A percentile compares a stretch with the other conserved stretches of the same genome.
Conservation (phyloP, 2,113 vertebrate species). For the Lophochroa leadbeateri region DNA sequence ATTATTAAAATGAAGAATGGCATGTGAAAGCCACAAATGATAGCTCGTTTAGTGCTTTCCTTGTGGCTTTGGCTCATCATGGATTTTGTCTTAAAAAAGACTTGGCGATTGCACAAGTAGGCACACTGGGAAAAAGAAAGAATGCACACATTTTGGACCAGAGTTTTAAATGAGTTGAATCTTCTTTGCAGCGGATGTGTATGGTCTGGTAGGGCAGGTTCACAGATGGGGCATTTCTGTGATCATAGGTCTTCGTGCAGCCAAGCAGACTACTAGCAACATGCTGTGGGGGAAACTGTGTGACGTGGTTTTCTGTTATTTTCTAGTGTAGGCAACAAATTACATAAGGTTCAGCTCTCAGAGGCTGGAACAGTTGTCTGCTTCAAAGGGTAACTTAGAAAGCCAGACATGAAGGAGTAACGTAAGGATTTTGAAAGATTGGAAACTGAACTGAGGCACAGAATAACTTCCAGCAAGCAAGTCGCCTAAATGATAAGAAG, state of each 20-base stretch:
- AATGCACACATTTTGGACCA: neutral
- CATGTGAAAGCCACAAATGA: neutral
- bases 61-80: neutral
- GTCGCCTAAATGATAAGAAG: neutral
- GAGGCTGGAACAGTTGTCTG: neutral
- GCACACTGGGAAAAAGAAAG: neutral
- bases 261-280: neutral
- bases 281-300: neutral
- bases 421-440: neutral
- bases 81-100: neutral
- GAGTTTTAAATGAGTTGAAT: neutral
- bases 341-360: neutral
- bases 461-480: neutral
- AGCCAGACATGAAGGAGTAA: neutral
- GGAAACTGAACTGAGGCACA: neutral
- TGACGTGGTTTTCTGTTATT: neutral
- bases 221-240: neutral
- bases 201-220: neutral
- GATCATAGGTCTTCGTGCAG: neutral
- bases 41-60: neutral
- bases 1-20: neutral
- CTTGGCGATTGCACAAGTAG: neutral
- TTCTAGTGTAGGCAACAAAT: neutral
- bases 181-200: neutral
- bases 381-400: neutral